Evolutionary conservation across 2,797 vertebrate species (phyloP), one percentile per base, ranked within the genome.

Genomic region (Malacoraja senta): DNA sequence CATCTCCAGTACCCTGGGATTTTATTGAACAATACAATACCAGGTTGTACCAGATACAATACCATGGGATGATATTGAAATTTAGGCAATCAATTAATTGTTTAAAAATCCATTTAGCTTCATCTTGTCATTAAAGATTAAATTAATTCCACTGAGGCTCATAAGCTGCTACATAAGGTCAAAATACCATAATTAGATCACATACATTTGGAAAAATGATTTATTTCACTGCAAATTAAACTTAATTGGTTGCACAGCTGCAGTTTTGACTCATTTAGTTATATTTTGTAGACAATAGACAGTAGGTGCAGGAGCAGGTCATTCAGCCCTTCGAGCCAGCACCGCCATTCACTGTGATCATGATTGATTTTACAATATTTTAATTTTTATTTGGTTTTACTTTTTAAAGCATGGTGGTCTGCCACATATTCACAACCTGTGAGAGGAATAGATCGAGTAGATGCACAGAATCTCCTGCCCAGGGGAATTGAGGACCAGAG

Each of bases 181-280:
- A 32, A 68, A 88, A 68, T 88, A 68, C 63, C n/a, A 21, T 88
- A 88, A 88, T 88, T 88, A 88, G 65, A 68, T 68, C 61, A 17
- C 32, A 17, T 9, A 35, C 19, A 32, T 65, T 65, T 17, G 7
- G 29, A 68, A 88, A 88, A 32, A 68, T 88, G 84, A 88, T 68
- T 65, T 35, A 88, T 15, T 35, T 68, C 63, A 65, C 84, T 68
- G 84, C 15, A 63, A 35, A 68, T 68, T 88, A 68, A 88, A 32
- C n/a, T 86, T 86, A 63, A 63, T 88, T 88, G n/a, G 15, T 63
- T 88, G 84, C 61, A 88, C 84, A 88, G 84, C 61, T 68, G 84
- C n/a, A 68, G 61, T 32, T 88, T 88, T 68, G 84, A 68, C 63
- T 65, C 17, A 32, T 21, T 26, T 7, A 74, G 71, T 21, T 74